These are phyloP conservation scores for Coptodon rendalli DNA, from an alignment of 2,113 vertebrate genomes.

Conservation along the genomic window DNA sequence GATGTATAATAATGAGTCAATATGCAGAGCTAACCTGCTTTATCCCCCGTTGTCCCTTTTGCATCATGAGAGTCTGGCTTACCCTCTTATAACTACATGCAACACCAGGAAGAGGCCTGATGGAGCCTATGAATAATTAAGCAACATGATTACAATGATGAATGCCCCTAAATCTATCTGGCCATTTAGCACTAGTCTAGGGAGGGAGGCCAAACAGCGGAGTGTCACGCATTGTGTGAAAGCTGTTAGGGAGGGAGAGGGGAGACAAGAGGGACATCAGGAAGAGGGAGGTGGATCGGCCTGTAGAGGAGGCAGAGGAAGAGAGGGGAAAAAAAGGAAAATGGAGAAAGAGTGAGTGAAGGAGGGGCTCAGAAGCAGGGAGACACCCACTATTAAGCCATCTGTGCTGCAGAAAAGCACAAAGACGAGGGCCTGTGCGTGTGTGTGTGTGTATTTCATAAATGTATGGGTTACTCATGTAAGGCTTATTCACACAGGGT, in stretches of 20 bases:
- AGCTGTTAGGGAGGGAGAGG: slow-evolving; percentile 15
- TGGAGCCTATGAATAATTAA: slow-evolving; percentile 73
- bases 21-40: slow-evolving; percentile 34
- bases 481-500: not conserved
- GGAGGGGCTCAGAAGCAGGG: slow-evolving; percentile 38
- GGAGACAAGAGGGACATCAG: not conserved
- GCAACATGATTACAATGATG: slow-evolving; percentile 70
- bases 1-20: slow-evolving; percentile 43
- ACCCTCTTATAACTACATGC: slow-evolving; percentile 62
- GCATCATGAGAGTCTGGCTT: slow-evolving; percentile 30
- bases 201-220: slow-evolving; percentile 20
- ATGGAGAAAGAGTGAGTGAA: not conserved
- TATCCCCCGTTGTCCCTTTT: slow-evolving; percentile 47
- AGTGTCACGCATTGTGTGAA: slow-evolving; percentile 55
- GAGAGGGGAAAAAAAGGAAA: not conserved
- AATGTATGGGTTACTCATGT: not conserved
- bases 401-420: slow-evolving; percentile 59
- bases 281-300: not conserved
- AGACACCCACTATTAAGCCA: slow-evolving; percentile 63
- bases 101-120: slow-evolving; percentile 65
- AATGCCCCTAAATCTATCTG: slow-evolving; percentile 64
- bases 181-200: slow-evolving; percentile 54
- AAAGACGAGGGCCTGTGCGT: slow-evolving; percentile 5
- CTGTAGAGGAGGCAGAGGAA: not conserved
- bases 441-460: not conserved